These are phyloP conservation scores for Numenius arquata DNA, from an alignment of 2,113 vertebrate genomes.

Conservation along the genomic window DNA sequence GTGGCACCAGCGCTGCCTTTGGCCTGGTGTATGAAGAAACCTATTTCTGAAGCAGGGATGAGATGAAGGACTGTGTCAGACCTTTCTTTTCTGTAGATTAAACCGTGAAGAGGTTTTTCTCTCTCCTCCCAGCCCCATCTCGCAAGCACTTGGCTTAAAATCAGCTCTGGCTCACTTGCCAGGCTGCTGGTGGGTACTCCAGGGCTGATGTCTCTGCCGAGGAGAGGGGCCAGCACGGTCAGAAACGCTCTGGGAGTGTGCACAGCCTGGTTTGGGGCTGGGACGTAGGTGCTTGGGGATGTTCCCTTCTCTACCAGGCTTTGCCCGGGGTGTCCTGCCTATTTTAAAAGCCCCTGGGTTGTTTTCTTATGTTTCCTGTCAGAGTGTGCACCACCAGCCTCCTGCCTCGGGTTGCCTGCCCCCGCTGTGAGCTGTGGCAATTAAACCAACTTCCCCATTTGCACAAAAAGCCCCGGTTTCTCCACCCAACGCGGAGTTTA, in stretches of 20 bases:
- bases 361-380: background rate
- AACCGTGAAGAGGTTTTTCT: background rate
- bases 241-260: background rate
- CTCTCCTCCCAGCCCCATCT: background rate
- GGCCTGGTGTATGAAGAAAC: background rate
- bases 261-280: background rate
- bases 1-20: background rate
- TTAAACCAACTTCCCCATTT: background rate
- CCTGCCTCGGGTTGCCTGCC: background rate
- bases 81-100: background rate
- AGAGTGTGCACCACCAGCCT: background rate
- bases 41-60: background rate
- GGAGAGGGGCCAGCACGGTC: rapidly evolving
- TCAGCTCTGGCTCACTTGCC: background rate
- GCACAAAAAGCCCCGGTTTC: background rate
- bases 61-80: background rate
- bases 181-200: background rate
- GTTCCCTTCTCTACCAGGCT: background rate
- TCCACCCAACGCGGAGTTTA: background rate
- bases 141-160: background rate
- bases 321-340: background rate
- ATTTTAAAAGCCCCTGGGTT: background rate
- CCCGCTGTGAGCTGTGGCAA: background rate
- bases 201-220: background rate
- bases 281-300: background rate